These are phyloP conservation scores for Nebria ingens DNA, from an alignment of 1,140 invertebrate species.

Conservation along the genomic window DNA sequence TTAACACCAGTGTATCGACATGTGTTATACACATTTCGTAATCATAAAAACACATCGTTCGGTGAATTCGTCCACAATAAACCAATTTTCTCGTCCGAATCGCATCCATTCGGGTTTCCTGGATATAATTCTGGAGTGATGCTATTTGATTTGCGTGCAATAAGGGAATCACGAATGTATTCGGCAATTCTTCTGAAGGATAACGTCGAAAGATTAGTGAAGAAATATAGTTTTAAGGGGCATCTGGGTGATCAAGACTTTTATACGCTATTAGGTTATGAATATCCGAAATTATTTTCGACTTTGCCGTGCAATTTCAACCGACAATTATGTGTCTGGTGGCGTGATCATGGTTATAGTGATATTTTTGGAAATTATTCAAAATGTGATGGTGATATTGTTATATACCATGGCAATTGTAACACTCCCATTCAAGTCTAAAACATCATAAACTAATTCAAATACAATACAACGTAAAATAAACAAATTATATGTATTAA, in stretches of 20 bases:
- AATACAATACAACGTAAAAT: too few species aligned
- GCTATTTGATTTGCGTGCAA: constrained; percentile 58
- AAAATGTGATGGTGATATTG: constrained; percentile 55
- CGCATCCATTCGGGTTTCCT: constrained; percentile 48
- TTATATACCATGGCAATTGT: constrained; percentile 80
- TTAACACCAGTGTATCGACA: constrained; percentile 74
- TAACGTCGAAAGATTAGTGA: constrained; percentile 45
- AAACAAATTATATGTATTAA: too few species aligned
- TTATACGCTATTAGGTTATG: constrained; percentile 61
- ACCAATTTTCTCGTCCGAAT: constrained; percentile 13
- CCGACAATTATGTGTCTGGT: constrained; percentile 75
- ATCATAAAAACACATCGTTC: constrained; percentile 33
- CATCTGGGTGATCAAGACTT: constrained; percentile 85
- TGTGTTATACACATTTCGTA: constrained; percentile 58
- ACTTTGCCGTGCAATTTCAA: constrained; percentile 75
- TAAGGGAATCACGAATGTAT: constrained; percentile 47
- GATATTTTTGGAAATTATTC: constrained; percentile 69
- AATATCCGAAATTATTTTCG: constrained; percentile 64
- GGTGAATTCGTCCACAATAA: constrained; percentile 29
- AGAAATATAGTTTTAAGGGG: constrained; percentile 63
- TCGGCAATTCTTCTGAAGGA: constrained; percentile 47
- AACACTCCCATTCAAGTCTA: constrained; percentile 70
- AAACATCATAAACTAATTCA: too few species aligned
- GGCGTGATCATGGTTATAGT: constrained; percentile 66
- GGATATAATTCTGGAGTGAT: constrained; percentile 78